Conservation (phyloP, 2,113 vertebrate genomes). For the Blennius ocellaris region DNA sequence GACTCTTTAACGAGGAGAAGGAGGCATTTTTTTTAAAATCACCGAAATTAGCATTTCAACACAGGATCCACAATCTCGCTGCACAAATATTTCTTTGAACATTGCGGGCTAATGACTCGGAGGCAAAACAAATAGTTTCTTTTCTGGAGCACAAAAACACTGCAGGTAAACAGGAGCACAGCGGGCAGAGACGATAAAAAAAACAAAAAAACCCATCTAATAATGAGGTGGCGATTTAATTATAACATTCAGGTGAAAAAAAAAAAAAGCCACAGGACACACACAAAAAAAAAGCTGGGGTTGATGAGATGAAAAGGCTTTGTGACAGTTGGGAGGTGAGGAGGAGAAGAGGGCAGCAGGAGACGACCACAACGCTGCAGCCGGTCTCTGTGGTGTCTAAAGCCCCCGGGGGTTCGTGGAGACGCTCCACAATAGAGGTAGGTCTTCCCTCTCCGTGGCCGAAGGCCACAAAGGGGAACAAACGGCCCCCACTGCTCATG, state of each 20-base stretch:
- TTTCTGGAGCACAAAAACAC: too few species aligned
- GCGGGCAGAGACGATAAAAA: background rate
- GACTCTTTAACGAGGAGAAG: background rate
- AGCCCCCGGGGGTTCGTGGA: conserved; percentile 19
- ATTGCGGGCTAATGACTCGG: conserved; percentile 10
- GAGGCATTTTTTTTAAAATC: background rate
- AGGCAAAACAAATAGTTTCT: conserved; percentile 29
- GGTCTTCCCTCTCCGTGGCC: conserved; percentile 34
- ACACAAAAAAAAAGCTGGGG: background rate
- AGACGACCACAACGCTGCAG: conserved; percentile 29
- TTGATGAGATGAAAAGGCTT: conserved; percentile 35
- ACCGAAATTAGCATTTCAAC: background rate
- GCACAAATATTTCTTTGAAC: background rate
- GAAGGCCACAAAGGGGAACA: conserved; percentile 40
- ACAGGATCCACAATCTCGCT: background rate
- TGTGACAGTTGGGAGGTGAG: conserved; percentile 50
- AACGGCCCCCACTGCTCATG: conserved; percentile 11
- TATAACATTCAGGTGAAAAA: too few species aligned
- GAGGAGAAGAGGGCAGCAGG: conserved; percentile 24
- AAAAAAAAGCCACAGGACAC: conserved; percentile 34
- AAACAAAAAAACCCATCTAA: background rate
- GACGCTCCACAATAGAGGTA: conserved; percentile 23
- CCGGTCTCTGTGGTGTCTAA: conserved; percentile 17
- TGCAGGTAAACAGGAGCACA: too few species aligned
- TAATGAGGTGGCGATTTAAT: too few species aligned